Percentiles rank a stretch among this genome's conserved stretches.
phyloP scores from a whole-genome alignment of 2,797 vertebrate species.

The Tarsius wallacei region DNA sequence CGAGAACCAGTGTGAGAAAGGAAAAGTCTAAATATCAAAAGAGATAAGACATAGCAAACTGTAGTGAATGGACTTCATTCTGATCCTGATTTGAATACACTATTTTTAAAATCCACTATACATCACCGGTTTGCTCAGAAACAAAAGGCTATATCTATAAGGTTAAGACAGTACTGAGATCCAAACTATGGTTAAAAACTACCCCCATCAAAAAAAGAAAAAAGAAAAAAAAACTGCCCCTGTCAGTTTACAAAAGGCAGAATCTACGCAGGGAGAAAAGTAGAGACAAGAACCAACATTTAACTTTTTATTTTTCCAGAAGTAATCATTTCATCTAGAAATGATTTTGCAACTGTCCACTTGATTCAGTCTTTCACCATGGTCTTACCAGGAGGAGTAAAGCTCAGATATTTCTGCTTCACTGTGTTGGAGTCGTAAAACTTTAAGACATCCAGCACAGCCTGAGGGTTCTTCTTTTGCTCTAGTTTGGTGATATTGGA shows the following conservation, averaged over 20 bases:
- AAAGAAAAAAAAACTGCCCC: too few species aligned
- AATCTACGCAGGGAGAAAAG: not conserved
- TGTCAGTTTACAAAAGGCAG: slow-evolving; percentile 49
- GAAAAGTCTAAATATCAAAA: slow-evolving; percentile 18
- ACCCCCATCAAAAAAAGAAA: too few species aligned
- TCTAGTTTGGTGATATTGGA: slow-evolving; percentile 99
- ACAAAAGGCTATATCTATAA: not conserved
- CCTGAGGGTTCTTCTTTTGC: slow-evolving; percentile 99
- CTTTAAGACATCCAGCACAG: slow-evolving; percentile 97
- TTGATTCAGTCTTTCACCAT: not conserved
- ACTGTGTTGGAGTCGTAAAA: slow-evolving; percentile 98
- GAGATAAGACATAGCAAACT: not conserved
- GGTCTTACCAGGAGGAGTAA: slow-evolving; percentile 96
- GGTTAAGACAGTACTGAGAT: not conserved
- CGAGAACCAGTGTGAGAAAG: not conserved
- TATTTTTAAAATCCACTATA: not conserved
- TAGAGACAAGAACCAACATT: not conserved
- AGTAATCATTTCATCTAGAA: not conserved
- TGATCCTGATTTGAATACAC: not conserved
- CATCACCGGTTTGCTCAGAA: not conserved
- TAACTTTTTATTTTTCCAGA: not conserved
- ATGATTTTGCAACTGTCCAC: not conserved
- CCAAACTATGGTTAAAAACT: not conserved
- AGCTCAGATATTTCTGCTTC: slow-evolving; percentile 99
- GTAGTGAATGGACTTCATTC: not conserved